Evolutionary conservation across 2,888 invertebrate species (phyloP).

Genomic region (Lithophane semibrunnea): DNA sequence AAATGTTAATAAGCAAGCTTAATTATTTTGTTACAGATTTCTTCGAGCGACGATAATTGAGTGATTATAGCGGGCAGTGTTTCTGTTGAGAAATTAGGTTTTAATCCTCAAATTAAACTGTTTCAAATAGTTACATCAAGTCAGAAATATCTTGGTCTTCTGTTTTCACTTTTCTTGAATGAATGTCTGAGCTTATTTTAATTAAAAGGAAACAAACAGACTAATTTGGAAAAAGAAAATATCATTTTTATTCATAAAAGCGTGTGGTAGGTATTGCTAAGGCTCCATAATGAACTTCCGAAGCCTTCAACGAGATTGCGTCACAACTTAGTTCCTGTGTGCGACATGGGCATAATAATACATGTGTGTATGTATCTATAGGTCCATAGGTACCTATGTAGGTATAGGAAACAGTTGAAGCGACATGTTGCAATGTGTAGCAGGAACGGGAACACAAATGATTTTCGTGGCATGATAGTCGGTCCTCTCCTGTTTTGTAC

Average conservation of each 20-base stretch:
- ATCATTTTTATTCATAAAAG: conserved; percentile 3
- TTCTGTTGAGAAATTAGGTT: conserved; percentile 12
- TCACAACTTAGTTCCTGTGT: conserved; percentile 5
- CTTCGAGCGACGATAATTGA: conserved; percentile 53
- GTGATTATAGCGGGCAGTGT: conserved; percentile 28
- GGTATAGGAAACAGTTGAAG: not conserved
- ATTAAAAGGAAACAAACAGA: not conserved
- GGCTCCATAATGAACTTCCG: conserved; percentile 23
- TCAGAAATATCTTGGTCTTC: not conserved
- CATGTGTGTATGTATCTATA: not conserved
- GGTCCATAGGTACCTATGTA: not conserved
- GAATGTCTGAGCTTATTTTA: not conserved
- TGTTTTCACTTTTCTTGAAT: not conserved
- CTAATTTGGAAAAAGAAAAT: not conserved
- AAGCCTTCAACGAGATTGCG: conserved; percentile 16
- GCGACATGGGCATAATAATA: not conserved
- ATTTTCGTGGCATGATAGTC: conserved; percentile 5
- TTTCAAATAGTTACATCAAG: conserved; percentile 13
- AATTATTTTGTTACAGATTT: conserved; percentile 59
- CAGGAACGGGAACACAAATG: not conserved
- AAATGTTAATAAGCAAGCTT: conserved; percentile 51
- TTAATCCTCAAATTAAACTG: conserved; percentile 19
- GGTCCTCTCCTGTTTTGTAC: not conserved
- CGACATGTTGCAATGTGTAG: conserved; percentile 5
- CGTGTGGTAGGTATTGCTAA: not conserved